Evolutionary conservation across 2,888 invertebrate species (phyloP).

Genomic region (Hypena proboscidalis): DNA sequence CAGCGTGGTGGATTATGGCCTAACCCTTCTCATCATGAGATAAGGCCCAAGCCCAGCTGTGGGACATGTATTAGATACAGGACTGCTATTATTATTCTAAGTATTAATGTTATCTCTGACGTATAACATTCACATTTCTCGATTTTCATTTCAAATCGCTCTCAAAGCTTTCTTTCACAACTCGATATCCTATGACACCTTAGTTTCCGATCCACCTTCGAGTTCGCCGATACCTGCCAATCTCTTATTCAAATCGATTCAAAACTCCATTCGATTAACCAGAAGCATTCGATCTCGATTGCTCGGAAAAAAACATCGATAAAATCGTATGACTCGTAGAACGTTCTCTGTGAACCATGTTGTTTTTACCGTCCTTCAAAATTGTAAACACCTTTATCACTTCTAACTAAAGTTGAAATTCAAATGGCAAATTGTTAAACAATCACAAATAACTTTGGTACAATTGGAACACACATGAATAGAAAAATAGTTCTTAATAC

Average conservation of each 20-base stretch:
- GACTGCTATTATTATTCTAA: too few relatives aligned
- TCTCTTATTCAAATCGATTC: constrained; percentile 31
- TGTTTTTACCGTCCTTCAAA: neutral
- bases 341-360: constrained; percentile 9
- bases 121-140: too few relatives aligned
- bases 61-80: too few relatives aligned
- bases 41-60: too few relatives aligned
- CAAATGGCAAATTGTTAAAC: neutral
- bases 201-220: too few relatives aligned
- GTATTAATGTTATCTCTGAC: too few relatives aligned
- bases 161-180: too few relatives aligned
- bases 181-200: too few relatives aligned
- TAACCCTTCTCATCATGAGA: too few relatives aligned
- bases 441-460: neutral
- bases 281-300: constrained; percentile 34
- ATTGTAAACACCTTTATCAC: neutral
- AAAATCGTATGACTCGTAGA: constrained; percentile 41
- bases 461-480: neutral
- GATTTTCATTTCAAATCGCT: too few relatives aligned
- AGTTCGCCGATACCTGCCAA: constrained; percentile 16
- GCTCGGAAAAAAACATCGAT: constrained; percentile 36
- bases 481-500: neutral
- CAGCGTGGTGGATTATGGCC: too few relatives aligned
- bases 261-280: constrained; percentile 30
- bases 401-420: neutral